Evolutionary conservation across 2,113 vertebrate species (phyloP).

Genomic region (Neotragus pygmaeus): DNA sequence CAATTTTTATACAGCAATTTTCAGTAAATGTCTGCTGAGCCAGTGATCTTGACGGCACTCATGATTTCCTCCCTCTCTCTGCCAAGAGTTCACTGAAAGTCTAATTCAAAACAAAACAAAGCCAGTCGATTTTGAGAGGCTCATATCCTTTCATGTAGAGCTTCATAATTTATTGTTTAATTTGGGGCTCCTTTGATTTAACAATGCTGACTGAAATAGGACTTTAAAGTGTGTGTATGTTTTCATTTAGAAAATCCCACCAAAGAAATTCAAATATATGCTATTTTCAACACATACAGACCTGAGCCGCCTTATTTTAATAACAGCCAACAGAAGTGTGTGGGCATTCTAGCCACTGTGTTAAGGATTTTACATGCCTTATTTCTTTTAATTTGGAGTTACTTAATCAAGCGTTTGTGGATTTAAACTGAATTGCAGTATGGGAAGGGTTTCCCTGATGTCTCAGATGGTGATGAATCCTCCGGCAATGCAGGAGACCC

Average conservation of each 20-base stretch:
- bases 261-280: slow-evolving; percentile 32
- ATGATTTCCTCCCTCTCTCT: not conserved
- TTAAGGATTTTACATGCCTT: not conserved
- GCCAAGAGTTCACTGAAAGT: slow-evolving; percentile 56
- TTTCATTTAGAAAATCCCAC: slow-evolving; percentile 5
- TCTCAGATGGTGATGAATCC: not conserved
- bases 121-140: slow-evolving; percentile 10
- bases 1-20: not conserved
- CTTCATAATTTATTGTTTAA: slow-evolving; percentile 57
- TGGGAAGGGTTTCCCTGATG: not conserved
- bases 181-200: slow-evolving; percentile 56
- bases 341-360: not conserved
- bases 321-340: not conserved
- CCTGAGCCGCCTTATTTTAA: not conserved
- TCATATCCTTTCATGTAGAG: slow-evolving; percentile 33
- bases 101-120: slow-evolving; percentile 59
- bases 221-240: slow-evolving; percentile 23
- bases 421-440: slow-evolving; percentile 8
- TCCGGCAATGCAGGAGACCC: not conserved
- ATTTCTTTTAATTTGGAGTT: not conserved
- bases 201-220: slow-evolving; percentile 54
- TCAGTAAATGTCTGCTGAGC: not conserved
- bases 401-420: not conserved
- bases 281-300: not conserved
- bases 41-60: not conserved